Conservation (phyloP, 53 echinoderm and acorn worm species). For the Echinometra lucunter region DNA sequence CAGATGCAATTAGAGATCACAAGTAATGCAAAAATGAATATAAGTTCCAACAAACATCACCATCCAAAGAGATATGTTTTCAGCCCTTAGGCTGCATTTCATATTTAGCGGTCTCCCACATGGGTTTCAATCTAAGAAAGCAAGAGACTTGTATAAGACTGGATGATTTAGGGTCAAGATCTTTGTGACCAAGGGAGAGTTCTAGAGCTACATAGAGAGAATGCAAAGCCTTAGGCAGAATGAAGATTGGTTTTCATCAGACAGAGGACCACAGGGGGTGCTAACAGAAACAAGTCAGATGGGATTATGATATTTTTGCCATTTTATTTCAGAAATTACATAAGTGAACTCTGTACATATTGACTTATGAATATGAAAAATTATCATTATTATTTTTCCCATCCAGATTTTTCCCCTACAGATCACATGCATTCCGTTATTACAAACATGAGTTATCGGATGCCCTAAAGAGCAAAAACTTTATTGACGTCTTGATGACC, state of each 20-base stretch:
- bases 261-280: not conserved
- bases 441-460: not conserved
- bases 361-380: not conserved
- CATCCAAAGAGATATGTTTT: constrained; percentile 27
- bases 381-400: no score
- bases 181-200: constrained; percentile 34
- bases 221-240: not conserved
- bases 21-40: not conserved
- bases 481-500: not conserved
- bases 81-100: constrained; percentile 40
- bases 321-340: not conserved
- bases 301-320: not conserved
- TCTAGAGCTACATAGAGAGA: not conserved
- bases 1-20: not conserved
- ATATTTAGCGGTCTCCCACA: constrained; percentile 56
- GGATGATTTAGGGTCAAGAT: constrained; percentile 46
- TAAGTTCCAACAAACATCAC: not conserved
- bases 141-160: not conserved
- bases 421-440: not conserved
- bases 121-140: constrained; percentile 22
- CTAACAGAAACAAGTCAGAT: not conserved
- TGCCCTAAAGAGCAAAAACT: not conserved
- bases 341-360: not conserved
- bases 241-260: not conserved
- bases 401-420: not conserved